Conservation (phyloP, 2,797 vertebrate species). For the Luscinia megarhynchos region DNA sequence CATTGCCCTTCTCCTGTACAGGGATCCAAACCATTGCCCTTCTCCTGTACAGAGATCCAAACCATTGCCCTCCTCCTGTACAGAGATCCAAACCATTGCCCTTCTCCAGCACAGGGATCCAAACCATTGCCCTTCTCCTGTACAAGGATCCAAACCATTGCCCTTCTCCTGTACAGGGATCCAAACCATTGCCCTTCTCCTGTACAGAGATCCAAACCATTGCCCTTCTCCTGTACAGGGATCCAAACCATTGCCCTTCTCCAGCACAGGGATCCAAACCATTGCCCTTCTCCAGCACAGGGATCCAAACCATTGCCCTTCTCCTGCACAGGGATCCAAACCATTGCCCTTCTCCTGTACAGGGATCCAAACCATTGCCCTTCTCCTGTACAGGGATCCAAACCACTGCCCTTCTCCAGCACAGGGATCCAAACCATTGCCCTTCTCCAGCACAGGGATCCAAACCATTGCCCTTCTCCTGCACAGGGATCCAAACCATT, state of each 20-base stretch:
- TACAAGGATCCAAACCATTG: neutral
- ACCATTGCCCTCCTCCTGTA: neutral
- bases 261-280: neutral
- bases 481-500: no score
- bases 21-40: no score
- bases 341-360: neutral
- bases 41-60: no score
- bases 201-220: neutral
- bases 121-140: neutral
- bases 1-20: neutral
- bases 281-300: neutral
- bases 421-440: neutral
- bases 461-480: neutral
- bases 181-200: no score
- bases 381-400: no score
- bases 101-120: neutral
- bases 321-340: neutral
- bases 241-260: neutral
- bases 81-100: no score
- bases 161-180: rapidly evolving
- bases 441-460: neutral
- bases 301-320: neutral
- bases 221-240: neutral
- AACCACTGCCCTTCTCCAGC: no score
- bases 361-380: no score